Percentiles rank a stretch among this genome's conserved stretches.
phyloP scores from a whole-genome alignment of 2,113 vertebrate species.

The Mormyrus iriodes region DNA sequence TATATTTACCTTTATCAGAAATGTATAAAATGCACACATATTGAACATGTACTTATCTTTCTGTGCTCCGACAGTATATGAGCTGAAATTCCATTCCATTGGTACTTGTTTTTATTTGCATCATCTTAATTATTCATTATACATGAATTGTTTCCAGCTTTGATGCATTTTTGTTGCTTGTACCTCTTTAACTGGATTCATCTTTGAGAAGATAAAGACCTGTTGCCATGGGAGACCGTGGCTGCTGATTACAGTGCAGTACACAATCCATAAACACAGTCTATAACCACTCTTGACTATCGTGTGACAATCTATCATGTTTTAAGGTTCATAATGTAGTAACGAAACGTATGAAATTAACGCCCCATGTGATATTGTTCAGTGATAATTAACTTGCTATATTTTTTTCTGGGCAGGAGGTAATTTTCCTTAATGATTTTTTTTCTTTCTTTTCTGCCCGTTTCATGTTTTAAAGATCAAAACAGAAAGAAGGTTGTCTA shows the following conservation, averaged over 20 bases:
- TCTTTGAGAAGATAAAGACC: neutral
- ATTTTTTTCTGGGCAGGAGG: neutral
- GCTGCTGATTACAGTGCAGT: neutral
- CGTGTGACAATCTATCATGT: neutral
- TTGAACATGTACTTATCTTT: neutral
- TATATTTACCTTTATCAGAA: neutral
- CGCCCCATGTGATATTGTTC: neutral
- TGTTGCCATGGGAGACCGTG: constrained; percentile 17
- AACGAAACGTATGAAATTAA: neutral
- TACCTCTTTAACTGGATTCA: neutral
- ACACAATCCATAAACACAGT: neutral
- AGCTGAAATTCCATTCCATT: neutral
- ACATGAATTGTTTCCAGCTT: neutral
- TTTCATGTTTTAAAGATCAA: constrained; percentile 45
- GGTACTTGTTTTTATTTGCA: neutral
- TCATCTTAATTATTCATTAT: neutral
- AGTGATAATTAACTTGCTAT: neutral
- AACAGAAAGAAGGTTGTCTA: constrained; percentile 49
- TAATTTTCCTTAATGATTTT: neutral
- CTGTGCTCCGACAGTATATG: neutral
- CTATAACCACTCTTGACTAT: neutral
- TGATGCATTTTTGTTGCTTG: neutral
- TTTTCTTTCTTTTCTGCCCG: constrained; percentile 27
- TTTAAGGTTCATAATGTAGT: neutral
- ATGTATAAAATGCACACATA: neutral